Base-by-base conservation (phyloP, 2,888 invertebrate genomes). In the Drosophila maculinotata region DNA sequence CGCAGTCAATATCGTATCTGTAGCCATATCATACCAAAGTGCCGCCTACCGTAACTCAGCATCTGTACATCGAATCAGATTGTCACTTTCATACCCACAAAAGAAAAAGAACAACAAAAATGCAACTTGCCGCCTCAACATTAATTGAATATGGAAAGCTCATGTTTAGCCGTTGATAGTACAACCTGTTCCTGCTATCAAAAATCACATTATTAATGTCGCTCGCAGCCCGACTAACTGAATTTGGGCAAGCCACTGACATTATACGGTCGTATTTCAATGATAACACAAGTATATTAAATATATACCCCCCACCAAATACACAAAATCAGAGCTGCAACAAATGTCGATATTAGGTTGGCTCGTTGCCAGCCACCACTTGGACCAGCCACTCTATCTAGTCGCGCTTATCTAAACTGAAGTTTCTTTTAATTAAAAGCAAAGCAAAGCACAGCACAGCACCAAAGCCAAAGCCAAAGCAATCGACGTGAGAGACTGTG, bases 401-500 rank as follows among this genome's bases (percentile, higher is more conserved):
- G 62, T 67, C 42, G 63, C 48, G 63, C 83, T 84, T 87, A 84
- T 84, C 83, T 82, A 58, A 85, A 62, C 75, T 57, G 58, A 85
- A 87, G 83, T 87, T 82, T 79, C 73, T 84, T 85, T 87, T 87
- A 84, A 84, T 85, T 87, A 84, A 84, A 85, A 77, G 72, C 76
- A 47, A 67, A 64, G 73, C 76, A 47, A 67, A 64, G 73, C 67
- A n/a, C n/a, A n/a, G n/a, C n/a, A n/a, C n/a, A n/a, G n/a, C n/a
- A n/a, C n/a, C n/a, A 79, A 63, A 59, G 53, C 31, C 72, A 59
- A 69, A 74, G 48, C 25, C 60, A 57, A 38, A 9, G 38, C 54
- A 57, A 47, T 52, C 58, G 39, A 63, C 60, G 52, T 38, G 33
- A 48, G 51, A 53, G 36, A 54, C 64, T 69, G 65, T 67, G 85